phyloP scores from a whole-genome alignment of 2,797 vertebrate genomes.

The Echeneis naucrates region DNA sequence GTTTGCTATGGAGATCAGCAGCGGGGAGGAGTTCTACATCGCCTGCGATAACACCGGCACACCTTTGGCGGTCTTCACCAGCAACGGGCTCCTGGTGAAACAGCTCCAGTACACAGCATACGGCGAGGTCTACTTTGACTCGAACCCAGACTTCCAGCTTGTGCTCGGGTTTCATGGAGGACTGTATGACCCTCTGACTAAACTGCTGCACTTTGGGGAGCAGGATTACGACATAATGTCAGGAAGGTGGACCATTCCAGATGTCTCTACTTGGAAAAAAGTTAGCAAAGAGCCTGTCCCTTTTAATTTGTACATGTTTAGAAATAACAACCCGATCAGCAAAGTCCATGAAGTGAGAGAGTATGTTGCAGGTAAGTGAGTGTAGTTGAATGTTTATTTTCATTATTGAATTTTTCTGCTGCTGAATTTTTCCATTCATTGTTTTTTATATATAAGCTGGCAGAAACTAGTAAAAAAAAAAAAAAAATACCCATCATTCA shows the following conservation, averaged over 20 bases:
- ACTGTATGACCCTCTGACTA: slow-evolving; percentile 95
- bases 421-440: neutral
- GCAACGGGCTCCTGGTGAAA: slow-evolving; percentile 95
- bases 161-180: slow-evolving; percentile 98
- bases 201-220: slow-evolving; percentile 96
- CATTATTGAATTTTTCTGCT: neutral
- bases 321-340: slow-evolving; percentile 98
- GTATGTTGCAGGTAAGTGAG: slow-evolving; percentile 93
- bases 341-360: slow-evolving; percentile 96
- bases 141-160: slow-evolving; percentile 96
- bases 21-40: slow-evolving; percentile 97
- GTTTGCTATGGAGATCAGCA: slow-evolving; percentile 99
- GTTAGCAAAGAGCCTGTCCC: slow-evolving; percentile 93
- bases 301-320: slow-evolving; percentile 98
- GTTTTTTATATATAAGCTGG: neutral
- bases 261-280: slow-evolving; percentile 93
- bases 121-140: slow-evolving; percentile 97
- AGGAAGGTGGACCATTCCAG: slow-evolving; percentile 96
- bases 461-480: neutral
- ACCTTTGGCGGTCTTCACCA: slow-evolving; percentile 95
- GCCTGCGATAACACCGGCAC: slow-evolving; percentile 97
- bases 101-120: slow-evolving; percentile 99
- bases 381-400: neutral
- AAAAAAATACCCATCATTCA: neutral
- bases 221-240: slow-evolving; percentile 97